Base-by-base conservation (phyloP, 1,140 invertebrate genomes). In the Bombus cullumanus region DNA sequence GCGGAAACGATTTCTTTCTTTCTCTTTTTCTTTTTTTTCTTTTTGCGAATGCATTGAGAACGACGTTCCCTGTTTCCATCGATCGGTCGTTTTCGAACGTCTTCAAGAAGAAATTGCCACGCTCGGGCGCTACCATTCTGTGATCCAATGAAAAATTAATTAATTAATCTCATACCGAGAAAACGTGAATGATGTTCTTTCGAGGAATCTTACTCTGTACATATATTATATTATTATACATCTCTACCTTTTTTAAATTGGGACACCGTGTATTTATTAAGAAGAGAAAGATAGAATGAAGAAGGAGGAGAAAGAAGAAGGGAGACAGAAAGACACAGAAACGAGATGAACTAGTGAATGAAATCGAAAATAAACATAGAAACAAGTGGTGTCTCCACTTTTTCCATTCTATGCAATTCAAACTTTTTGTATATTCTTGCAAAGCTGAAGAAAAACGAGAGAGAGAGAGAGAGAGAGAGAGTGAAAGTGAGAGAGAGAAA, bases 61-160 rank as follows among this genome's bases (percentile, higher is more conserved):
- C 37, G 34, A n/a, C 15, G n/a, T n/a, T 59, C 28, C 22, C n/a
- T 53, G 15, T 34, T 43, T 15, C 22, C 22, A 57, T 31, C 31
- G 57, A 18, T 18, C 28, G 81, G 82, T 85, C 81, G 72, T 88
- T 92, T 92, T 91, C 91, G 89, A 89, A 78, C 81, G 88, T 92
- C 86, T 90, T 84, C 66, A 86, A 86, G 76, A 85, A 83, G 82
- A 87, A 91, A 92, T 92, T 90, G 92, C 89, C 91, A 92, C 83
- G 92, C 91, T 94, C 93, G 92, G 88, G 92, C 91, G 92, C 92
- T 93, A 94, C 89, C 85, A 92, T 92, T 93, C 93, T 94, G 93
- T 94, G 92, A 94, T 94, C 90, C 89, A 91, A 93, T 86, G 74
- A 92, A 91, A 91, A 91, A 87, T 47, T 83, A 82, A 89, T 86